Evolutionary conservation across 1,140 invertebrate species (phyloP), one percentile per base, ranked within the genome.

Genomic region (Saxidomus purpurata): DNA sequence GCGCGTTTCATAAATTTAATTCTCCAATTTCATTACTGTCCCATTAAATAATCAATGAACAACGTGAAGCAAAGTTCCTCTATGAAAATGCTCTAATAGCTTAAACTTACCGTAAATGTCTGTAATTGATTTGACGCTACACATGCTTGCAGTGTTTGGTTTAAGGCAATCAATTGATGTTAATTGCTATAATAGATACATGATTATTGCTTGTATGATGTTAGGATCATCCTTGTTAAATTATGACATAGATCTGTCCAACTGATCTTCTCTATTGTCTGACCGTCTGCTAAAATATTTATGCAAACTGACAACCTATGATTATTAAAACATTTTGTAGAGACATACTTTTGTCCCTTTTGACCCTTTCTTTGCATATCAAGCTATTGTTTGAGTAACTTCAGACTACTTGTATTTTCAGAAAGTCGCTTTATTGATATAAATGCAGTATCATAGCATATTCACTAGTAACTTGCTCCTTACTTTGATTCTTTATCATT

Each of bases 261-360:
- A 22, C 2, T 71, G 34, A 71, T 71, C 28, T 38, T 38, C 34
- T 2, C 67, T 71, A 71, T 71, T 71, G 67, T 71, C 67, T 71
- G 17, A 38, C 17, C 17, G 34, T 71, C 67, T 28, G 34, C 38
- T 71, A 4, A 36, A 40, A 28, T 17, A 25, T 9, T 59, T 59
- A 22, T 22, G 3, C 25, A 9, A 59, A 22, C 25, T 9, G 3
- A 25, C 6, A 19, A 59, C 6, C 25, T 59, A 9, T 59, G 55
- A 59, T 22, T 59, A 9, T 6, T 59, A 19, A 59, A 59, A 22
- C 25, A 43, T 4, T 8, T 43, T 43, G 43, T 43, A 15, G 43
- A 8, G 43, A 43, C 43, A 43, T 8, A 43, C 15, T 43, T 43
- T 4, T 43, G 4, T 43, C 15, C 43, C 6, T 43, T n/a, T n/a